These are phyloP conservation scores for Aurelia sp. DNA, from an alignment of 30 jellyfish, hydroid and myxozoan genomes.

Conservation along the genomic window DNA sequence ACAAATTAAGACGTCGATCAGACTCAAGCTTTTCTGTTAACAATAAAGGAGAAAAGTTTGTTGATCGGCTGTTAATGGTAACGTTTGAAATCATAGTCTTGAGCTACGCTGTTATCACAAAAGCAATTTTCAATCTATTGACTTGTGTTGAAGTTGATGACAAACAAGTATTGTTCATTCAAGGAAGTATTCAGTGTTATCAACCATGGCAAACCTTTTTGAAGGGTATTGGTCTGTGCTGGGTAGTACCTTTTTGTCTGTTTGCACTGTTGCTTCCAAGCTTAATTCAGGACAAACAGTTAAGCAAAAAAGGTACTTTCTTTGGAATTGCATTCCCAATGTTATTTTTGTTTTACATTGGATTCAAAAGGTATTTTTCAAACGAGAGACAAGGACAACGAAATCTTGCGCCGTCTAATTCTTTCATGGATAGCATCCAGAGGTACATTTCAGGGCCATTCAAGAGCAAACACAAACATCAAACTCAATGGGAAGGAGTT, in stretches of 20 bases:
- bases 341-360: not conserved
- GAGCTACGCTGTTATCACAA: constrained; percentile 22
- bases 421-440: not conserved
- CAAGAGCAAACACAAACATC: constrained; percentile 1
- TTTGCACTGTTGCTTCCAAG: constrained; percentile 6
- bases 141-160: constrained; percentile 22
- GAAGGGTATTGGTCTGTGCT: constrained; percentile 1
- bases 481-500: constrained; percentile 45
- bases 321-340: constrained; percentile 34
- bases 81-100: constrained; percentile 32
- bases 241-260: constrained; percentile 57
- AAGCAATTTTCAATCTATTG: constrained; percentile 6
- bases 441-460: constrained; percentile 14
- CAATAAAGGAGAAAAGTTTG: no score
- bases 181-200: constrained; percentile 49
- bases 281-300: constrained; percentile 13
- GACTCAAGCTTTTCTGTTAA: no score
- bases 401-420: not conserved
- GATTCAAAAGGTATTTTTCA: not conserved
- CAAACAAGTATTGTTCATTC: constrained; percentile 22
- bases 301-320: not conserved
- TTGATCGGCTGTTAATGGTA: not conserved
- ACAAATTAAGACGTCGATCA: not conserved
- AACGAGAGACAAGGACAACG: not conserved
- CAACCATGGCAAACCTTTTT: constrained; percentile 47